Percentiles rank a stretch among this genome's conserved stretches.
phyloP scores from a whole-genome alignment of 1,140 invertebrate species.

The Drosophila rufa region DNA sequence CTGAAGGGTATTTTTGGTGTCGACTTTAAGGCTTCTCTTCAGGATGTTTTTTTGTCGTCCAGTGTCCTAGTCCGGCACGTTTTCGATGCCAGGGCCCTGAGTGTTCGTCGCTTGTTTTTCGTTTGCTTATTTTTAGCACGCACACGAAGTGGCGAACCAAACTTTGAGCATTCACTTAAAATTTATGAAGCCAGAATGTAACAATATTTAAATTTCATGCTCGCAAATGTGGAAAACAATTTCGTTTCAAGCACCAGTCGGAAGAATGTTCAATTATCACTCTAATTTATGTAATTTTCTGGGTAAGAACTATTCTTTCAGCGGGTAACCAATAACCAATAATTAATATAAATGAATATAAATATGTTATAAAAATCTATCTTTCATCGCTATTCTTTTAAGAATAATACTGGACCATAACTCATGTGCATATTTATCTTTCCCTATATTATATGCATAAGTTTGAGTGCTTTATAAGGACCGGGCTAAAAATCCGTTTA shows the following conservation, averaged over 20 bases:
- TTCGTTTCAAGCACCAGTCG: neutral
- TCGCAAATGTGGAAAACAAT: conserved; percentile 20
- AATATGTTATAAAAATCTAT: neutral
- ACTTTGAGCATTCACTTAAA: conserved; percentile 40
- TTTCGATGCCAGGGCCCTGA: conserved; percentile 28
- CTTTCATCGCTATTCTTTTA: too few relatives aligned
- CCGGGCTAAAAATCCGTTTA: conserved; percentile 2
- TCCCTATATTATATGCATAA: conserved; percentile 16
- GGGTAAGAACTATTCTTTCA: too few relatives aligned
- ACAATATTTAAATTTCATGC: conserved; percentile 32
- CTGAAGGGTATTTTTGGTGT: conserved; percentile 13
- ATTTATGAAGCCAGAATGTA: conserved; percentile 32
- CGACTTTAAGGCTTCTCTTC: neutral
- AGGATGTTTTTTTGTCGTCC: conserved; percentile 11
- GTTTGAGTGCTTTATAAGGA: neutral
- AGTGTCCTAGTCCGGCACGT: conserved; percentile 21
- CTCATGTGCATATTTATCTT: neutral
- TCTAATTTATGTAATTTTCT: conserved; percentile 19
- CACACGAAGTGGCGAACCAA: conserved; percentile 27
- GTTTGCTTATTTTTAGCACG: conserved; percentile 42
- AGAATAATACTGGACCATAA: neutral
- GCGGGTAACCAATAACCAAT: too few relatives aligned
- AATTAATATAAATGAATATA: neutral
- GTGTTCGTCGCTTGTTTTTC: conserved; percentile 6
- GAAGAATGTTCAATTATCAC: conserved; percentile 19